These are phyloP conservation scores for Dynastes maya DNA, from an alignment of 2,888 invertebrate genomes.

Conservation along the genomic window DNA sequence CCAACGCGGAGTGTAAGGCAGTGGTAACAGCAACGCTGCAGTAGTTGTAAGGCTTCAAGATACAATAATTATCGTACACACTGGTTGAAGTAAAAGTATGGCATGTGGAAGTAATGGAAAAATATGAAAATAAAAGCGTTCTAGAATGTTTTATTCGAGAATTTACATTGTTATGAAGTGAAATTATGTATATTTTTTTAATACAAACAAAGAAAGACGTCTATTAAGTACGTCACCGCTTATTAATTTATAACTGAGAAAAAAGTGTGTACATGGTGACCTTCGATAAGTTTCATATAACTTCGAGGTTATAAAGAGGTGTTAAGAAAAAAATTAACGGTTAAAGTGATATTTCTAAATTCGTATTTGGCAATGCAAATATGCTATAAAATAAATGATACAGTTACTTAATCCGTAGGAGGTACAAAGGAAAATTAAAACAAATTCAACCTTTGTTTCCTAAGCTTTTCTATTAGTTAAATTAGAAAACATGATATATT, in stretches of 20 bases:
- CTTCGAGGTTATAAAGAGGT: not conserved
- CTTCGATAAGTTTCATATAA: not conserved
- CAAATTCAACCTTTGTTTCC: no score
- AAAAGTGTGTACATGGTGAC: not conserved
- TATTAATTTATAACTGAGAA: not conserved
- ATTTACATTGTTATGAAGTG: not conserved
- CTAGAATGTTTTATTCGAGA: not conserved
- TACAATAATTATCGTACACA: not conserved
- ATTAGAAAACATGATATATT: no score
- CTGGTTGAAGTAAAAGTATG: not conserved
- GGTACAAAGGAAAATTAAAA: no score
- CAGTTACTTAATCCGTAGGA: not conserved
- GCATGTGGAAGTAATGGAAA: slow-evolving; percentile 9
- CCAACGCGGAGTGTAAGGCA: not conserved
- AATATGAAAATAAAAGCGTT: slow-evolving; percentile 19
- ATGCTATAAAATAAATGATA: not conserved
- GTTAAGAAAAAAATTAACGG: not conserved
- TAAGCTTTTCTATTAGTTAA: no score
- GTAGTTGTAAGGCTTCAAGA: not conserved
- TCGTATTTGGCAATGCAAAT: not conserved
- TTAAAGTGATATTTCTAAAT: not conserved
- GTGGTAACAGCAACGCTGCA: not conserved
- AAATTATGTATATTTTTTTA: not conserved
- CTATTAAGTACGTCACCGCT: not conserved
- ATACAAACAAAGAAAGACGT: not conserved